phyloP scores from a whole-genome alignment of 2,113 vertebrate genomes.

The Ranitomeya imitator region DNA sequence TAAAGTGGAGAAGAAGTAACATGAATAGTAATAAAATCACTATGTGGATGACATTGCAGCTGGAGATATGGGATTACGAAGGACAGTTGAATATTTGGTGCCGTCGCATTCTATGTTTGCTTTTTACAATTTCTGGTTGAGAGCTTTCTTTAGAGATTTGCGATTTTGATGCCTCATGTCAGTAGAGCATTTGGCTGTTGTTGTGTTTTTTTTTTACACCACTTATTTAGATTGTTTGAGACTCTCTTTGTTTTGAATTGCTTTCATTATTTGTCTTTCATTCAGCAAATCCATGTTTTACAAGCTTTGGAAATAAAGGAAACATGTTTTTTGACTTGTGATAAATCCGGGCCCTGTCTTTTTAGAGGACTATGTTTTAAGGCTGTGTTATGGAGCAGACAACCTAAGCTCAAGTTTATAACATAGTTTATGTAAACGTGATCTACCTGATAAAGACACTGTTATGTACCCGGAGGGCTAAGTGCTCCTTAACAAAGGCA shows the following conservation, averaged over 20 bases:
- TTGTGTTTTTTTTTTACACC: not conserved
- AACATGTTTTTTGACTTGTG: conserved; percentile 17
- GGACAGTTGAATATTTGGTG: not conserved
- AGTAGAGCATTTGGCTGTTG: not conserved
- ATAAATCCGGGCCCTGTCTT: conserved; percentile 14
- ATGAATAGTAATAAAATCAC: not conserved
- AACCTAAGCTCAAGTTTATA: not conserved
- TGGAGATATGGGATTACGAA: not conserved
- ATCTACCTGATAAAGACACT: not conserved
- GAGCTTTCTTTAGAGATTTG: not conserved
- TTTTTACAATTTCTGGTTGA: not conserved
- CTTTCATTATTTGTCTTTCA: conserved; percentile 9
- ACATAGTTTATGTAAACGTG: not conserved
- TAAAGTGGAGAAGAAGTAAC: not conserved
- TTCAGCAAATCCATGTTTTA: conserved; percentile 19
- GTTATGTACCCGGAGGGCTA: not conserved
- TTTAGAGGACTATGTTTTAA: conserved; percentile 3
- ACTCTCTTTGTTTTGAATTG: not conserved
- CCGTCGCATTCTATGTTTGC: not conserved
- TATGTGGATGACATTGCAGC: not conserved
- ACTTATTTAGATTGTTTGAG: not conserved
- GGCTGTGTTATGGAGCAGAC: not conserved
- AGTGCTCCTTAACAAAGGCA: not conserved
- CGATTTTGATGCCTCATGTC: not conserved
- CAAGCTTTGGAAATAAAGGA: conserved; percentile 29